These are phyloP conservation scores for Lucinisca nassula DNA, from an alignment of 2,888 invertebrate species.

Conservation along the genomic window DNA sequence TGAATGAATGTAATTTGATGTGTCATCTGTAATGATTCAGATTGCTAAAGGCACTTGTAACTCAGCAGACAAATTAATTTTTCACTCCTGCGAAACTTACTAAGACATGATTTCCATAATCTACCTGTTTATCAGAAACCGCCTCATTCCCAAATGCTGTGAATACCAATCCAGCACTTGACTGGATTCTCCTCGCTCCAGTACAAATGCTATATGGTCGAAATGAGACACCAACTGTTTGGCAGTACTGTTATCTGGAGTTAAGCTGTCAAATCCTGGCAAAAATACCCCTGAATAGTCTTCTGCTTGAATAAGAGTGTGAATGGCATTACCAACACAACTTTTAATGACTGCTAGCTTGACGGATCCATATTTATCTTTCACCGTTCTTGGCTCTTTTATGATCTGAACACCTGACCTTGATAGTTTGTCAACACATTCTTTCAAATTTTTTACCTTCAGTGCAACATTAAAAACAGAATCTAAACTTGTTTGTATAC, in stretches of 20 bases:
- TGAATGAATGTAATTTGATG: too few species aligned
- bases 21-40: too few species aligned
- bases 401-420: slow-evolving; percentile 82
- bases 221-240: slow-evolving; percentile 80
- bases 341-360: slow-evolving; percentile 87
- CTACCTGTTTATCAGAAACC: slow-evolving; percentile 87
- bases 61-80: too few species aligned
- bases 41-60: too few species aligned
- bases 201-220: slow-evolving; percentile 88
- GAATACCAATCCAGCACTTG: slow-evolving; percentile 88
- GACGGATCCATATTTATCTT: slow-evolving; percentile 84
- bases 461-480: slow-evolving; percentile 88
- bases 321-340: slow-evolving; percentile 88
- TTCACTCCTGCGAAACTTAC: too few species aligned
- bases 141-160: slow-evolving; percentile 88
- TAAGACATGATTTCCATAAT: too few species aligned
- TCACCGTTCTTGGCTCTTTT: slow-evolving; percentile 76
- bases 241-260: background rate
- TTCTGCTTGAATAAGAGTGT: slow-evolving; percentile 88
- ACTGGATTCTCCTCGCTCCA: slow-evolving; percentile 84
- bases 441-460: slow-evolving; percentile 85
- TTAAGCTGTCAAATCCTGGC: slow-evolving; percentile 84
- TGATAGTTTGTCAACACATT: slow-evolving; percentile 73
- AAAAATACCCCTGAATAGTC: slow-evolving; percentile 87
- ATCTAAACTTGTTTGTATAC: slow-evolving; percentile 73